phyloP scores from a whole-genome alignment of 2,113 vertebrate genomes.

The Anolis sagrei region DNA sequence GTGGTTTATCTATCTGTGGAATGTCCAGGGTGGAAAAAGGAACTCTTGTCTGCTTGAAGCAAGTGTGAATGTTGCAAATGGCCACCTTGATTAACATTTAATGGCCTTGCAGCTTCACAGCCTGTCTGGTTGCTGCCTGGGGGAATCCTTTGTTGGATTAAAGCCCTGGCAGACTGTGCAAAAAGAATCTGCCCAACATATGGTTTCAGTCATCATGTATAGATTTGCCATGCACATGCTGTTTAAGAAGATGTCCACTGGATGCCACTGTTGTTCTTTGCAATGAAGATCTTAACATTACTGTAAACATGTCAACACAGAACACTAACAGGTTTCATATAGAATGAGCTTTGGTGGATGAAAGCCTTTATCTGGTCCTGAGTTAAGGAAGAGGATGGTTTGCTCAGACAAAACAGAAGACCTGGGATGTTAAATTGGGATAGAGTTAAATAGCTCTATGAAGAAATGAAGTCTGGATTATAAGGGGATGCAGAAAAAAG shows the following conservation, averaged over 20 bases:
- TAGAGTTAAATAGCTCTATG: not conserved
- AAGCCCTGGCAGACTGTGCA: too few relatives aligned
- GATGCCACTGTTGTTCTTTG: constrained; percentile 56
- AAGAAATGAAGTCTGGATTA: not conserved
- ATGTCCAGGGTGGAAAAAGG: too few relatives aligned
- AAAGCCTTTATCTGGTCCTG: not conserved
- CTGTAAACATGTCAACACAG: not conserved
- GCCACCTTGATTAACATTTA: too few relatives aligned
- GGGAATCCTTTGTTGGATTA: too few relatives aligned
- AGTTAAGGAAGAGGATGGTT: not conserved
- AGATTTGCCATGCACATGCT: constrained; percentile 2
- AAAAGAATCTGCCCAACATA: too few relatives aligned
- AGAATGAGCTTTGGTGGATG: not conserved
- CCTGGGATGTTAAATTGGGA: not conserved
- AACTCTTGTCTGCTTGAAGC: too few relatives aligned
- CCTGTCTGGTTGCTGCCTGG: too few relatives aligned
- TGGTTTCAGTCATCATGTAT: not conserved
- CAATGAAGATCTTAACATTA: not conserved
- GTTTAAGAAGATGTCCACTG: constrained; percentile 32
- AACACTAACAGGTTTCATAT: not conserved
- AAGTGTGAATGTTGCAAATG: too few relatives aligned
- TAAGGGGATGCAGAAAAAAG: not conserved
- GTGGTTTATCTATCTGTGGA: too few relatives aligned
- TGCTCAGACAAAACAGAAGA: not conserved
- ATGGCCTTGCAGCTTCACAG: too few relatives aligned